These are phyloP conservation scores for Pseudococcus longispinus DNA, from an alignment of 2,888 invertebrate genomes.

Conservation along the genomic window DNA sequence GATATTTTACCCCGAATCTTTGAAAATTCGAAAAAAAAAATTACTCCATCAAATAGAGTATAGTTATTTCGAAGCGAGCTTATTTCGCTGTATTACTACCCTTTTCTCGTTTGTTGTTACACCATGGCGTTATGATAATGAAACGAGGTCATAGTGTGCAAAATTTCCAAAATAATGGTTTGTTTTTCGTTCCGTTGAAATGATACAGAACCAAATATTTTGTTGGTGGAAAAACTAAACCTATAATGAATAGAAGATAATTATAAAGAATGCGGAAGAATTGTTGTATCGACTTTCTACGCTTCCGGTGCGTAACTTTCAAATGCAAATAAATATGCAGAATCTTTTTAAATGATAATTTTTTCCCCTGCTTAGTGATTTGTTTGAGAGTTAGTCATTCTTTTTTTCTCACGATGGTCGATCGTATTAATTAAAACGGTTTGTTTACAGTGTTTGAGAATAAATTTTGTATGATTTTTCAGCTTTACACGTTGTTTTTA, in stretches of 20 bases:
- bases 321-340: not conserved
- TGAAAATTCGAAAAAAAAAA: not conserved
- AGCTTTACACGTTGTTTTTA: not conserved
- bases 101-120: not conserved
- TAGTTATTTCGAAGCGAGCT: not conserved
- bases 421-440: not conserved
- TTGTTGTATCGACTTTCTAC: not conserved
- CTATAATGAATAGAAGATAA: conserved; percentile 1
- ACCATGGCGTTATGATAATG: not conserved
- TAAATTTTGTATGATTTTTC: not conserved
- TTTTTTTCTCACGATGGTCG: not conserved
- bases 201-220: not conserved
- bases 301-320: conserved; percentile 26
- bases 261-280: conserved; percentile 17
- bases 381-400: not conserved
- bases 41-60: not conserved
- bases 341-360: not conserved
- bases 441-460: not conserved
- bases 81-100: not conserved
- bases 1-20: conserved; percentile 1
- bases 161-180: conserved; percentile 1
- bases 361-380: not conserved
- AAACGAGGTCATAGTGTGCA: not conserved
- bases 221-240: not conserved
- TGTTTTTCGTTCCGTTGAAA: not conserved